Conservation (phyloP, 2,888 invertebrate genomes). For the Himalopsyche tibetana region DNA sequence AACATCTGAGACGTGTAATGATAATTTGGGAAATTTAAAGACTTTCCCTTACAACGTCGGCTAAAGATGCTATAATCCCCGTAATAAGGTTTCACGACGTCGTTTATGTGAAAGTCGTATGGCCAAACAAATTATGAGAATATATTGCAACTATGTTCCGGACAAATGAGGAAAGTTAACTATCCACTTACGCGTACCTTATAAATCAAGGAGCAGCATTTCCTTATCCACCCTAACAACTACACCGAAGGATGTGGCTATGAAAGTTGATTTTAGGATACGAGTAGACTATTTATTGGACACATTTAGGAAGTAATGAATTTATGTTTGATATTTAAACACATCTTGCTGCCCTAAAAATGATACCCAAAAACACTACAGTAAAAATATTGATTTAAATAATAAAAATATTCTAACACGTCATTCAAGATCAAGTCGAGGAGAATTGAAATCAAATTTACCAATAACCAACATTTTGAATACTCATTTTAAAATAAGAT, state of each 20-base stretch:
- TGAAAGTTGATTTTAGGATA: neutral
- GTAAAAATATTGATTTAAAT: too few species aligned
- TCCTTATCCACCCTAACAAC: conserved; percentile 20
- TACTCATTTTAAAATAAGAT: too few species aligned
- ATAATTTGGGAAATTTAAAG: conserved; percentile 9
- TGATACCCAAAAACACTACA: too few species aligned
- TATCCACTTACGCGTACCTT: conserved; percentile 64
- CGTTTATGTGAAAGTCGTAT: conserved; percentile 28
- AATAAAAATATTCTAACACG: too few species aligned
- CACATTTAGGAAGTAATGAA: neutral
- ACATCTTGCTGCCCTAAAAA: too few species aligned
- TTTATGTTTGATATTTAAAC: too few species aligned
- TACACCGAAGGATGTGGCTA: conserved; percentile 19
- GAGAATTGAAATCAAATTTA: too few species aligned
- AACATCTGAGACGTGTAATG: conserved; percentile 3
- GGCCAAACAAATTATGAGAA: conserved; percentile 59
- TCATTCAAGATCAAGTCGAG: too few species aligned
- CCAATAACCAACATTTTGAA: too few species aligned
- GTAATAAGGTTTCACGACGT: conserved; percentile 27
- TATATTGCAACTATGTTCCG: conserved; percentile 59
- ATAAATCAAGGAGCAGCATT: conserved; percentile 60
- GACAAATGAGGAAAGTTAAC: conserved; percentile 65
- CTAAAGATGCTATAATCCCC: conserved; percentile 18
- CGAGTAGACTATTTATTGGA: neutral
- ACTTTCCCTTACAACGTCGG: conserved; percentile 14